A percentile compares a stretch with the other conserved stretches of the same genome.
Evolutionary conservation across 2,797 vertebrate genomes (phyloP).

Genomic region (Telmatherina bonti): DNA sequence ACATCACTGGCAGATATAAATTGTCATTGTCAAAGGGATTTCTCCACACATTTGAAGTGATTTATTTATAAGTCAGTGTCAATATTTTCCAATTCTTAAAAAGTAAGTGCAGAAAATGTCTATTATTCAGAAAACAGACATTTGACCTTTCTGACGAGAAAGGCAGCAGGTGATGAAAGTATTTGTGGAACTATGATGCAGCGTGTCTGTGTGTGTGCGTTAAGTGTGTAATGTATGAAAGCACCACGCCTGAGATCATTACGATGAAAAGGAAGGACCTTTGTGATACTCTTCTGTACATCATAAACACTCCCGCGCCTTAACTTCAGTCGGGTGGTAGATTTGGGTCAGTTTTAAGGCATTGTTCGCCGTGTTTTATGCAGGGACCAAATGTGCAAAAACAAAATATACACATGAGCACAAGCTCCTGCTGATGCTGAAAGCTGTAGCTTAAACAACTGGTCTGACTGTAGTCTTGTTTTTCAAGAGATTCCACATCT

Average conservation of each 20-base stretch:
- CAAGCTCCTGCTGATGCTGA: slow-evolving; percentile 61
- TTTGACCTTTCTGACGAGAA: slow-evolving; percentile 66
- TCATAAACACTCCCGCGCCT: slow-evolving; percentile 38
- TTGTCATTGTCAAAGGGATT: slow-evolving; percentile 68
- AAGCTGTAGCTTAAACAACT: slow-evolving; percentile 78
- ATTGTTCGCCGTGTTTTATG: slow-evolving; percentile 71
- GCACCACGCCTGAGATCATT: slow-evolving; percentile 76
- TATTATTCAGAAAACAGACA: slow-evolving; percentile 69
- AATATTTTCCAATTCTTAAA: slow-evolving; percentile 79
- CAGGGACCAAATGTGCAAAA: slow-evolving; percentile 54
- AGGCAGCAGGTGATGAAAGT: slow-evolving; percentile 66
- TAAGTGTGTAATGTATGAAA: slow-evolving; percentile 62
- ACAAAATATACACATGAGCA: slow-evolving; percentile 63
- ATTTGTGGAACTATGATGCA: slow-evolving; percentile 52
- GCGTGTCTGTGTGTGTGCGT: slow-evolving; percentile 31
- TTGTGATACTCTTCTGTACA: slow-evolving; percentile 56
- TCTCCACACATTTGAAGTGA: slow-evolving; percentile 63
- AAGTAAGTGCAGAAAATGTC: slow-evolving; percentile 83
- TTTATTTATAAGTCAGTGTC: slow-evolving; percentile 68
- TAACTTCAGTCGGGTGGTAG: slow-evolving; percentile 54
- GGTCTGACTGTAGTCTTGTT: slow-evolving; percentile 73
- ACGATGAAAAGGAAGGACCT: slow-evolving; percentile 77
- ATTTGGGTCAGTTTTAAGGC: slow-evolving; percentile 79
- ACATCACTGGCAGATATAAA: slow-evolving; percentile 84
- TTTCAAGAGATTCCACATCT: slow-evolving; percentile 74